These are phyloP conservation scores for Forbesichthys agassizii DNA, from an alignment of 2,113 vertebrate species.

Conservation along the genomic window DNA sequence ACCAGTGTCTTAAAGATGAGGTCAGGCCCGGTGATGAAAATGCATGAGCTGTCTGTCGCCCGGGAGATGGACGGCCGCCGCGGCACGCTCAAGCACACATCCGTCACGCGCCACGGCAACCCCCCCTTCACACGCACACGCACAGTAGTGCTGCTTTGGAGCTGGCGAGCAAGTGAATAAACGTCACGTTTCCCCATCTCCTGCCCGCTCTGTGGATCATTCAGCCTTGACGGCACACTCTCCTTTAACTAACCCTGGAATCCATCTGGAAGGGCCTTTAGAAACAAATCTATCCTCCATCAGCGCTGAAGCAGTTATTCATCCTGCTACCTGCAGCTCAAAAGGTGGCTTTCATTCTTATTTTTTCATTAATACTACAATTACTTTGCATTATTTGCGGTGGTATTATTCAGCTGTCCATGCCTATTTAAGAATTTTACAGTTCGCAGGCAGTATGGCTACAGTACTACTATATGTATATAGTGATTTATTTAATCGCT, in stretches of 20 bases:
- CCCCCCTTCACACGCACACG: no score
- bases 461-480: constrained; percentile 3
- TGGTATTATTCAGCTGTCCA: no score
- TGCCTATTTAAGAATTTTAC: no score
- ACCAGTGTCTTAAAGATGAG: constrained; percentile 48
- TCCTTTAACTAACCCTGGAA: constrained; percentile 19
- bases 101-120: constrained; percentile 48
- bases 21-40: constrained; percentile 57
- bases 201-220: constrained; percentile 27
- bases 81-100: constrained; percentile 46
- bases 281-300: constrained; percentile 4
- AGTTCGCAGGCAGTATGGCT: constrained; percentile 21
- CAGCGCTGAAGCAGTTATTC: constrained; percentile 8
- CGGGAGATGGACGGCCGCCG: constrained; percentile 50
- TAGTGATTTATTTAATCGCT: constrained; percentile 57
- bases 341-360: no score
- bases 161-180: constrained; percentile 48
- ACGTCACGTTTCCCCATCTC: constrained; percentile 45
- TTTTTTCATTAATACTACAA: no score
- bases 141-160: constrained; percentile 43
- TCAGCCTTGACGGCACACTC: constrained; percentile 21
- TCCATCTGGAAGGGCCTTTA: background rate
- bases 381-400: no score
- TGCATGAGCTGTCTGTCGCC: constrained; percentile 52
- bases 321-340: no score